Percentiles rank a stretch among this genome's conserved stretches.
Conservation (phyloP, 2,113 vertebrate genomes). For the Leucopsar rothschildi region DNA sequence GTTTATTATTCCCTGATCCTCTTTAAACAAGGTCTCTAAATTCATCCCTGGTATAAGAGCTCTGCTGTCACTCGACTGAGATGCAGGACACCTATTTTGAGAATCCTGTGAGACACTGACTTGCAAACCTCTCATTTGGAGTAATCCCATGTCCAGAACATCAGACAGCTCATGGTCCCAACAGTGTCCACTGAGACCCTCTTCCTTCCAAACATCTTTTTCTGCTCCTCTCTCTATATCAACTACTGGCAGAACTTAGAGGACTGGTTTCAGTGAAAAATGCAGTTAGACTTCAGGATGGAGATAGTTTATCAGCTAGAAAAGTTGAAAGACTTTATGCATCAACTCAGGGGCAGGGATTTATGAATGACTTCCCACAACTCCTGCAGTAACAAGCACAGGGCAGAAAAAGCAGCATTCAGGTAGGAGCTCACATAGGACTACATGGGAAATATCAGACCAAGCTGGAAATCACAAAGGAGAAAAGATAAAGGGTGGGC, state of each 20-base stretch:
- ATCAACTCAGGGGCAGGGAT: background rate
- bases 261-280: background rate
- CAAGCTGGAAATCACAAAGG: background rate
- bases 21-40: slow-evolving; percentile 12
- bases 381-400: background rate
- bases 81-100: background rate
- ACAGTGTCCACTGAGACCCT: background rate
- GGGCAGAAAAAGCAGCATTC: background rate
- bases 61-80: background rate
- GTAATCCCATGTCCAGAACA: background rate
- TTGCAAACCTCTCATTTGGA: background rate
- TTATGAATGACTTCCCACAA: background rate
- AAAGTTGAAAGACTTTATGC: background rate
- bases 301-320: background rate
- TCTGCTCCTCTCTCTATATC: background rate
- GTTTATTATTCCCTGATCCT: slow-evolving; percentile 47
- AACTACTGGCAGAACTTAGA: background rate
- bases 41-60: background rate
- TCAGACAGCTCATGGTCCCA: background rate
- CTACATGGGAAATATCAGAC: background rate
- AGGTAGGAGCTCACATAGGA: background rate
- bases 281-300: background rate
- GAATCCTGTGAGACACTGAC: background rate
- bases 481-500: background rate
- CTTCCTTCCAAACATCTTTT: background rate